Percentiles rank a stretch among this genome's conserved stretches.
Conservation (phyloP, 2,797 vertebrate species). For the Gobio occitaniae region DNA sequence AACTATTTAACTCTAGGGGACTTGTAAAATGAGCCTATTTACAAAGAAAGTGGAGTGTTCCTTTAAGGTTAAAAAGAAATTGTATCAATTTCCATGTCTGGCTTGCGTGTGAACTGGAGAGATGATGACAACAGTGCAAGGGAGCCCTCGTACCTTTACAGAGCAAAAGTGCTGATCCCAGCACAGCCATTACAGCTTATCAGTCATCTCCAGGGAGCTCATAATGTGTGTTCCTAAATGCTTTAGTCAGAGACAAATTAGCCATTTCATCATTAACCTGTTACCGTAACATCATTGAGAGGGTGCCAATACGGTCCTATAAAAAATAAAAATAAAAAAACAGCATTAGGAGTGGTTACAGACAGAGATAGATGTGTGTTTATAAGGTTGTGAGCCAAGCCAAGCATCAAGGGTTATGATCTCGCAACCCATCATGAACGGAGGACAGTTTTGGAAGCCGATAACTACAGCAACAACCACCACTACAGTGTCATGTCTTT, state of each 20-base stretch:
- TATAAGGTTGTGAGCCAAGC: conserved; percentile 16
- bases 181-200: conserved; percentile 61
- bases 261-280: conserved; percentile 62
- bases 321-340: background rate
- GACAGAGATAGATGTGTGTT: conserved; percentile 38
- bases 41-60: too few relatives aligned
- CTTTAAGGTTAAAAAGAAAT: background rate
- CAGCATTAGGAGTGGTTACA: conserved; percentile 2
- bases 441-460: conserved; percentile 18
- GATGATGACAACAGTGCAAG: conserved; percentile 49
- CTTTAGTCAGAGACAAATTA: conserved; percentile 59
- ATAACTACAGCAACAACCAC: conserved; percentile 29
- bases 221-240: conserved; percentile 56
- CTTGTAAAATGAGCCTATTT: too few relatives aligned
- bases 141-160: conserved; percentile 44
- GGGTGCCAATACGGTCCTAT: conserved; percentile 33
- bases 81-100: background rate
- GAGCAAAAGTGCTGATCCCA: conserved; percentile 62
- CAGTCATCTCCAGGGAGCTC: conserved; percentile 57
- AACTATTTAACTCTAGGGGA: too few relatives aligned
- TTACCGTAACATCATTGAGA: conserved; percentile 51
- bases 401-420: conserved; percentile 20
- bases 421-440: background rate
- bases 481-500: conserved; percentile 52
- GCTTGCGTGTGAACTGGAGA: conserved; percentile 24